A percentile compares a stretch with the other conserved stretches of the same genome.
Conservation (phyloP, 2,888 invertebrate species). For the Mesorhabditis belari region DNA sequence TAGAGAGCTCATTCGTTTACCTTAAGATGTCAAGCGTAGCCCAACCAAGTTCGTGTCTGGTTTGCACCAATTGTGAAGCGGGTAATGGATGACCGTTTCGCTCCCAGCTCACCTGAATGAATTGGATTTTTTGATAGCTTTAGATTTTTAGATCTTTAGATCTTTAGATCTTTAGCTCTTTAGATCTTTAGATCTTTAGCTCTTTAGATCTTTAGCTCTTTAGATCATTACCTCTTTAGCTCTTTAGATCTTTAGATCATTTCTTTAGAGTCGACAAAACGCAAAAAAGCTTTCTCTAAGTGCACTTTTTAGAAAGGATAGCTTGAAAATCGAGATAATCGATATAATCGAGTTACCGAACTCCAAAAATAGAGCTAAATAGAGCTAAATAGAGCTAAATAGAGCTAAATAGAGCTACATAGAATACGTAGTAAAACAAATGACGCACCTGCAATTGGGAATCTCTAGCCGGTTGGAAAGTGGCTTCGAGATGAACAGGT, state of each 20-base stretch:
- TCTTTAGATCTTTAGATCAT: too few relatives aligned
- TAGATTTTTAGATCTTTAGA: too few relatives aligned
- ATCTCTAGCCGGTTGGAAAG: slow-evolving; percentile 90
- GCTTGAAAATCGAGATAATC: neutral
- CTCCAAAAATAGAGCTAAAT: neutral
- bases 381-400: too few relatives aligned
- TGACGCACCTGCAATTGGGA: slow-evolving; percentile 66
- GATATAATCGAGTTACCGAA: neutral
- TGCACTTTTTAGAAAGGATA: too few relatives aligned
- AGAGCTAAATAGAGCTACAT: too few relatives aligned
- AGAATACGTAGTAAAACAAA: too few relatives aligned
- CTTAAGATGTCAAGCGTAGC: slow-evolving; percentile 75
- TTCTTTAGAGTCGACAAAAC: neutral
- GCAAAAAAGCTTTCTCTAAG: neutral
- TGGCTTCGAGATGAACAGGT: slow-evolving; percentile 88
- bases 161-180: too few relatives aligned
- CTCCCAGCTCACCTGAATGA: slow-evolving; percentile 20
- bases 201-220: too few relatives aligned
- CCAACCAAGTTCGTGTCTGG: slow-evolving; percentile 74
- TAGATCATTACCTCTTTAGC: too few relatives aligned
- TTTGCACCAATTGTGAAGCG: slow-evolving; percentile 55
- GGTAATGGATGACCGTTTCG: slow-evolving; percentile 44
- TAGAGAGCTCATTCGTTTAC: slow-evolving; percentile 41
- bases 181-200: too few relatives aligned
- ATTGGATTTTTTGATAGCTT: slow-evolving; percentile 16